Evolutionary conservation across 2,113 vertebrate species (phyloP).

Genomic region (Tenebrosternarchus preto): DNA sequence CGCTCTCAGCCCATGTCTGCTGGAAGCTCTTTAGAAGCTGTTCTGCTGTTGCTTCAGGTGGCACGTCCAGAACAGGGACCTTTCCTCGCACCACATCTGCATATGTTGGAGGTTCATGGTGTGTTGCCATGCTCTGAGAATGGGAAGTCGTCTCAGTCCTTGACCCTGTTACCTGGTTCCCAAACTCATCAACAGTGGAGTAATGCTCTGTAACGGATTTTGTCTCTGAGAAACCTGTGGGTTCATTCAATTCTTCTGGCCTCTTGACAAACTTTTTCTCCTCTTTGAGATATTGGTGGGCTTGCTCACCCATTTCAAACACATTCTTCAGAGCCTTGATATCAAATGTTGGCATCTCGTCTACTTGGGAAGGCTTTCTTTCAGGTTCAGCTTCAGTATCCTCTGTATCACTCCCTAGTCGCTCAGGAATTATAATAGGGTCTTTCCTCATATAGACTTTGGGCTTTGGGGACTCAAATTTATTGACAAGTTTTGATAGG

Average conservation of each 20-base stretch:
- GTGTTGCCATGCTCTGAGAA: constrained; percentile 66
- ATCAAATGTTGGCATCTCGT: constrained; percentile 73
- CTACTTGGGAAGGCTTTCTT: constrained; percentile 60
- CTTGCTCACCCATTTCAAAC: constrained; percentile 78
- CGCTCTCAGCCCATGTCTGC: constrained; percentile 85
- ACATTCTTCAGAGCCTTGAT: constrained; percentile 77
- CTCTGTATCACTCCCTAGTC: constrained; percentile 71
- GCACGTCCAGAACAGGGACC: constrained; percentile 69
- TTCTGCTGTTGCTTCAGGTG: constrained; percentile 74
- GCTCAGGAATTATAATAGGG: constrained; percentile 72
- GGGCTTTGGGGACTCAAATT: constrained; percentile 73
- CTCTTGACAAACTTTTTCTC: constrained; percentile 65
- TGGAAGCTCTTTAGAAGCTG: constrained; percentile 82
- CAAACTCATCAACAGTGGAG: constrained; percentile 73
- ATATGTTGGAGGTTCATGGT: constrained; percentile 84
- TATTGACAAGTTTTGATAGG: constrained; percentile 72
- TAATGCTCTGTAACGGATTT: constrained; percentile 70
- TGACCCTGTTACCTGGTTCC: constrained; percentile 65
- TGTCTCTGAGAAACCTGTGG: constrained; percentile 62
- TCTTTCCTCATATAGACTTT: constrained; percentile 73
- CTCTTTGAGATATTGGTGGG: constrained; percentile 73
- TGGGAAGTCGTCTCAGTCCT: constrained; percentile 60
- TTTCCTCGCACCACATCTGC: constrained; percentile 86
- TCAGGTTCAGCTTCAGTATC: constrained; percentile 64
- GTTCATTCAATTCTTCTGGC: constrained; percentile 62